phyloP scores from a whole-genome alignment of 2,113 vertebrate species.

The Cochlearius cochlearius region DNA sequence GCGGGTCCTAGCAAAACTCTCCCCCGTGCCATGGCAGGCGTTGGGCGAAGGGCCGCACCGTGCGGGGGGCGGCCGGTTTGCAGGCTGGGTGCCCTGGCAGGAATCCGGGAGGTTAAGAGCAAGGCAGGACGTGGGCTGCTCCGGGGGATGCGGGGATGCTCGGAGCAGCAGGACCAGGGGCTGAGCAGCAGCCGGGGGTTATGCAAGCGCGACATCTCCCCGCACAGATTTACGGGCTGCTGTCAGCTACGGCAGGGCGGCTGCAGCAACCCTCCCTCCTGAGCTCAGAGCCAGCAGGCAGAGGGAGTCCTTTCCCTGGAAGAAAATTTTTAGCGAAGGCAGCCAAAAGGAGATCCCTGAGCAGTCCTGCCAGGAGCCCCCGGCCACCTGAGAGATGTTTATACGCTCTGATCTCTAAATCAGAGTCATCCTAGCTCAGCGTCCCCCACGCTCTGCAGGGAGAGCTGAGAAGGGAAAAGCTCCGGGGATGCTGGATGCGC shows the following conservation, averaged over 20 bases:
- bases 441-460: background rate
- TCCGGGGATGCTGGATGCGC: background rate
- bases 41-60: background rate
- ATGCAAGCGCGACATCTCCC: background rate
- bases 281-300: constrained; percentile 41
- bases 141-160: background rate
- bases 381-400: background rate
- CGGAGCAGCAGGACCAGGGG: background rate
- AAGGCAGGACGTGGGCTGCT: background rate
- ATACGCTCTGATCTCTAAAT: background rate
- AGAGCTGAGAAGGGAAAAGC: background rate
- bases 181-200: background rate
- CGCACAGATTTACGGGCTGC: background rate
- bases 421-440: background rate
- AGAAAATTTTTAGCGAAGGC: constrained; percentile 4
- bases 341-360: constrained; percentile 23
- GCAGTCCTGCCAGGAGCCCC: background rate
- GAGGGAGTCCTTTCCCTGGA: constrained; percentile 64
- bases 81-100: background rate
- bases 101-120: background rate
- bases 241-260: background rate
- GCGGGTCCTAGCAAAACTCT: background rate
- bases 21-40: accelerated
- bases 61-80: accelerated
- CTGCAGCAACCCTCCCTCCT: constrained; percentile 4